Evolutionary conservation across 64 coral and sea anemone species (phyloP).

Genomic region (Catalaphyllia jardinei): DNA sequence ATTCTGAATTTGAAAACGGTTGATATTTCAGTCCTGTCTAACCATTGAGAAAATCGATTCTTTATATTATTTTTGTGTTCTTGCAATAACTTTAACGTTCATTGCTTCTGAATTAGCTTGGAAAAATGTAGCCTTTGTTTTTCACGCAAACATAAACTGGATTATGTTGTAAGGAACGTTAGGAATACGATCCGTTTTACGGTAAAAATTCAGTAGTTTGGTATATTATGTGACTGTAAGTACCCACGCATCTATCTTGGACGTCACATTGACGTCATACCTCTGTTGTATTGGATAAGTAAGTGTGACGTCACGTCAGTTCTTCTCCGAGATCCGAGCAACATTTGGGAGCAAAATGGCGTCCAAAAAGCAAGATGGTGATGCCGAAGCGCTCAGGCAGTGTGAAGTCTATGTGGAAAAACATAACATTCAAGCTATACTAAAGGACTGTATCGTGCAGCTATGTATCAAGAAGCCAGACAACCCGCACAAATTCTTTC

Average conservation of each 20-base stretch:
- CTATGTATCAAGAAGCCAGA: constrained; percentile 97
- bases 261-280: constrained; percentile 89
- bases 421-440: constrained; percentile 91
- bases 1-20: constrained; percentile 3
- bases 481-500: constrained; percentile 95
- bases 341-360: constrained; percentile 88
- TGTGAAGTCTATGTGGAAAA: constrained; percentile 99
- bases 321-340: constrained; percentile 26
- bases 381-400: constrained; percentile 91
- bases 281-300: constrained; percentile 68
- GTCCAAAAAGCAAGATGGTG: constrained; percentile 92
- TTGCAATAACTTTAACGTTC: background rate
- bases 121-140: background rate
- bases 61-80: background rate
- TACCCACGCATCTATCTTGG: constrained; percentile 39
- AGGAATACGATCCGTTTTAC: background rate
- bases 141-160: background rate
- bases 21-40: background rate
- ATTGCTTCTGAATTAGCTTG: background rate
- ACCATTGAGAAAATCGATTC: background rate
- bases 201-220: background rate
- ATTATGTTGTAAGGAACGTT: background rate
- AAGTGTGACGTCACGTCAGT: constrained; percentile 68
- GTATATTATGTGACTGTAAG: background rate
- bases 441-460: constrained; percentile 98